Evolutionary conservation across 2,888 invertebrate species (phyloP), one percentile per base, ranked within the genome.

Genomic region (Ornithoptera priamus): DNA sequence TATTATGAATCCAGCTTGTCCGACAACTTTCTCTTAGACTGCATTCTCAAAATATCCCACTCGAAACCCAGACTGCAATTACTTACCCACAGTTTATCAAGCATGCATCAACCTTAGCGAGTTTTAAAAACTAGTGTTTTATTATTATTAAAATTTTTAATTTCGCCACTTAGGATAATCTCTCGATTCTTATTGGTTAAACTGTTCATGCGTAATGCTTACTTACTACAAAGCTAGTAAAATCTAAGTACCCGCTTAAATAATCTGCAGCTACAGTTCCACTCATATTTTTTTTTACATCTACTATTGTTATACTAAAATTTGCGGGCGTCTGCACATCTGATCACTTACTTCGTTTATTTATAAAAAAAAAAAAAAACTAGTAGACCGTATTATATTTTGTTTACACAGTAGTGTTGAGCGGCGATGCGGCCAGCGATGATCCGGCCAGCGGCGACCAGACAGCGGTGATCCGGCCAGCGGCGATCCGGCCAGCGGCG

Each of bases 201-300:
- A 46, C 2, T 15, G 73, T 80, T 78, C 78, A 80, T 72, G 77
- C 70, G 70, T 66, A 71, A 78, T 80, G 75, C 68, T 24, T 64
- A 62, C 58, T 60, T 56, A 75, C 76, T 75, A 76, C 80, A 78
- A 82, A 79, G 74, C 75, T 78, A n/a, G n/a, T n/a, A n/a, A n/a
- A n/a, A n/a, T n/a, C n/a, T n/a, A n/a, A n/a, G 78, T 80, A 69
- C 73, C 72, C 39, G 65, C 68, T 71, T 67, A 71, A 78, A 80
- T 10, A 80, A 77, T 73, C 72, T 24, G 72, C 75, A 73, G 63
- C 75, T 73, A 77, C 79, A 79, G 78, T 76, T 75, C 71, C 64
- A 60, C 64, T 68, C 71, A 46, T 65, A 50, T 71, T 75, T 72
- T 75, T 76, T 76, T 76, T 75, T 74, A 74, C 77, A 78, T 76